Percentiles rank a stretch among this genome's conserved stretches.
Evolutionary conservation across 1,140 invertebrate species (phyloP).

Genomic region (Habropoda laboriosa): DNA sequence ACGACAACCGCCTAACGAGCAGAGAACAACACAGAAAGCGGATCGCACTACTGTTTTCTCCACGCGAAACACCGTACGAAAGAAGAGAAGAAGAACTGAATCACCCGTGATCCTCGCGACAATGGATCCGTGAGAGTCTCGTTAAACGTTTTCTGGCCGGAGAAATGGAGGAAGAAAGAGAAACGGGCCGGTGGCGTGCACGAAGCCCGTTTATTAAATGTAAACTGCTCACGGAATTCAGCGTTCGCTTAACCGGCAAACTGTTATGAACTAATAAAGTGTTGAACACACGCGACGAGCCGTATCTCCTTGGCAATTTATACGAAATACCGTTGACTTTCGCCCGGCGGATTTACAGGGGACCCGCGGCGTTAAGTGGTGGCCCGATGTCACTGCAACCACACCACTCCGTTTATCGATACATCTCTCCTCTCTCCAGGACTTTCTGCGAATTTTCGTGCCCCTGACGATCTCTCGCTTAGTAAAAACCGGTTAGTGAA

Average conservation of each 20-base stretch:
- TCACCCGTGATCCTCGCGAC: not conserved
- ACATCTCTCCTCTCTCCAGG: not conserved
- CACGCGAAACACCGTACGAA: not conserved
- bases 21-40: slow-evolving; percentile 25
- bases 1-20: slow-evolving; percentile 18
- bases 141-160: not conserved
- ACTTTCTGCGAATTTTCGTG: not conserved
- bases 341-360: not conserved
- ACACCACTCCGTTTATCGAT: not conserved
- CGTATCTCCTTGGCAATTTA: slow-evolving; percentile 14
- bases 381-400: not conserved
- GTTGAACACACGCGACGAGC: slow-evolving; percentile 40
- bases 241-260: slow-evolving; percentile 52
- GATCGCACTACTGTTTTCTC: not conserved
- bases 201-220: slow-evolving; percentile 49
- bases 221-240: slow-evolving; percentile 51
- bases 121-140: not conserved
- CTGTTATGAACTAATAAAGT: slow-evolving; percentile 55
- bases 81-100: not conserved
- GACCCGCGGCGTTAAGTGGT: not conserved
- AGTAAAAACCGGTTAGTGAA: slow-evolving; percentile 17
- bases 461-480: too few relatives aligned
- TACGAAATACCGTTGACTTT: not conserved
- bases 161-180: slow-evolving; percentile 6
- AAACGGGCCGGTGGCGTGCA: slow-evolving; percentile 48